A percentile compares a stretch with the other conserved stretches of the same genome.
These are phyloP conservation scores for Xestoiulus laeticollis DNA, from an alignment of 2,888 invertebrate species.

Conservation along the genomic window DNA sequence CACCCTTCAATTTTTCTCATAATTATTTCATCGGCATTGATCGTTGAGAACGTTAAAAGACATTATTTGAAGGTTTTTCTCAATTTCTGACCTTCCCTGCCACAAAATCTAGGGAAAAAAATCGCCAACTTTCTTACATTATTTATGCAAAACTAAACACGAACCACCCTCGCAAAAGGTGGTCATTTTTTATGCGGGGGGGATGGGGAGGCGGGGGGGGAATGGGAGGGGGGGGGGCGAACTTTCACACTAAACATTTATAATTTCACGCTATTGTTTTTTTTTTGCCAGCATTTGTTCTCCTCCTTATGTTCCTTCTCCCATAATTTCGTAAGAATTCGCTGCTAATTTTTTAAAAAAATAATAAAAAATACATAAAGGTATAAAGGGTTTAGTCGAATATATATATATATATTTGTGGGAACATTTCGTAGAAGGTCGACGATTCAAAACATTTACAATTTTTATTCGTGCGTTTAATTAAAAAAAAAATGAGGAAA, in stretches of 20 bases:
- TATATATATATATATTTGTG: no score
- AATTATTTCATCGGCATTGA: no score
- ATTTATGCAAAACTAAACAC: neutral
- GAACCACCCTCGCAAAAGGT: neutral
- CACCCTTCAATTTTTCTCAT: no score
- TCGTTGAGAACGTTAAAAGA: neutral
- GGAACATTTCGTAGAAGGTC: neutral
- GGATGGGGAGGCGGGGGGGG: no score
- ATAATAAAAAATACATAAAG: no score
- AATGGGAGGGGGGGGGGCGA: no score
- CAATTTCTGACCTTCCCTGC: neutral
- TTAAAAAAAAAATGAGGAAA: neutral
- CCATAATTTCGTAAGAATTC: no score
- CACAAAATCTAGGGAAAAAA: no score
- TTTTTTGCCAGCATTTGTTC: neutral
- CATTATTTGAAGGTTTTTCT: neutral
- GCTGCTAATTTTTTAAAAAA: no score
- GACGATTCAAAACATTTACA: conserved; percentile 28
- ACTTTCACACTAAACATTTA: neutral
- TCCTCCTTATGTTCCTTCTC: neutral
- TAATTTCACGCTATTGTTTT: conserved; percentile 29
- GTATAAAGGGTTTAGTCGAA: neutral
- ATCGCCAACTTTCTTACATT: neutral
- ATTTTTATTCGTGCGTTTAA: neutral
- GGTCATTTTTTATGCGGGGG: conserved; percentile 19